Conservation (phyloP, 1,140 invertebrate species). For the Ridgeia piscesae region DNA sequence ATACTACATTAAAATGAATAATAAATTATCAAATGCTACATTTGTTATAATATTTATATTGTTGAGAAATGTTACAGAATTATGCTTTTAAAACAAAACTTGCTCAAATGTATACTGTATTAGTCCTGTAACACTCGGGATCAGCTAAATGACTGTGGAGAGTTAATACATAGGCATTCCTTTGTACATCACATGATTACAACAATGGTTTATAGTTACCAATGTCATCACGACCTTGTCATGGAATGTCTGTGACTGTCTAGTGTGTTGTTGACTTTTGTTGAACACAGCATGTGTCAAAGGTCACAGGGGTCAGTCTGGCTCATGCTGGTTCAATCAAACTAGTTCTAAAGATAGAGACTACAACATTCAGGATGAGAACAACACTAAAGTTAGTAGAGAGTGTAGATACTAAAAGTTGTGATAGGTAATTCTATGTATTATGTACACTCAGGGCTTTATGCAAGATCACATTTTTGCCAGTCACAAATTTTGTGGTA, state of each 20-base stretch:
- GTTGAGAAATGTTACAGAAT: background rate
- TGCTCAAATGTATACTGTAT: background rate
- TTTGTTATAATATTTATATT: background rate
- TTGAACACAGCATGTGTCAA: background rate
- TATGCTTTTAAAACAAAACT: background rate
- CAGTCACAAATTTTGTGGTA: too few relatives aligned
- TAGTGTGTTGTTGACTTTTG: background rate
- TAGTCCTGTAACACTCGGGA: background rate
- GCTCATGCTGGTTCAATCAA: background rate
- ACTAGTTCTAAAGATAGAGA: too few relatives aligned
- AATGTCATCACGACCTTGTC: background rate
- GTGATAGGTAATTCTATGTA: too few relatives aligned
- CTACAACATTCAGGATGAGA: too few relatives aligned
- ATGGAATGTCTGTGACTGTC: background rate
- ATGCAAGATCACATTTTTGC: too few relatives aligned
- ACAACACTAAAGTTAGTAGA: too few relatives aligned
- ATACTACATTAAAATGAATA: too few relatives aligned
- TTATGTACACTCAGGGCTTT: too few relatives aligned
- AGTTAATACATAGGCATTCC: background rate
- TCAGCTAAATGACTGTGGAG: background rate
- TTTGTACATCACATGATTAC: background rate
- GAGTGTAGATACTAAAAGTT: too few relatives aligned
- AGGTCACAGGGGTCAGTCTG: background rate
- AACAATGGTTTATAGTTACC: background rate
- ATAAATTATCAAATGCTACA: too few relatives aligned